A percentile compares a stretch with the other conserved stretches of the same genome.
These are phyloP conservation scores for Luperina testacea DNA, from an alignment of 2,888 invertebrate species.

Conservation along the genomic window DNA sequence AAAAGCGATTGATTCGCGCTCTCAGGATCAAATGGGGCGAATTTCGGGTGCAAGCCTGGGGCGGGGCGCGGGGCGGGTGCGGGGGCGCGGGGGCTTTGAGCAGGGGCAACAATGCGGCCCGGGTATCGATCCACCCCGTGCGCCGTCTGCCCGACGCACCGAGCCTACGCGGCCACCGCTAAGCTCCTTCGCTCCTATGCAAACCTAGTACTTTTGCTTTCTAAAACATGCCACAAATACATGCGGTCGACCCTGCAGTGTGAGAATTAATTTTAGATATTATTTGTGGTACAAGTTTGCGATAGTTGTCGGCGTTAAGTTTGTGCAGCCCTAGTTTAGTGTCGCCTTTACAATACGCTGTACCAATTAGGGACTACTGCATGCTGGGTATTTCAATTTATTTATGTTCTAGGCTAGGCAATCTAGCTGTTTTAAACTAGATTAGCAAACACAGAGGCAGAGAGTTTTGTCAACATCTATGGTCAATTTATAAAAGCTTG, in stretches of 20 bases:
- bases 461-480: not conserved
- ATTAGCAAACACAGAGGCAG: not conserved
- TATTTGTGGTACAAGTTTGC: conserved; percentile 53
- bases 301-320: conserved; percentile 41
- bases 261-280: conserved; percentile 64
- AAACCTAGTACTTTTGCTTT: conserved; percentile 87
- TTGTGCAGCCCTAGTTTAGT: conserved; percentile 43
- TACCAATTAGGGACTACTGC: conserved; percentile 36
- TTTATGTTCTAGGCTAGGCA: conserved; percentile 8
- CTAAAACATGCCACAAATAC: conserved; percentile 72
- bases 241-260: conserved; percentile 62
- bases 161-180: conserved; percentile 77
- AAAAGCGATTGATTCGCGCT: conserved; percentile 87
- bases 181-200: conserved; percentile 80
- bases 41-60: conserved; percentile 83
- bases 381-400: conserved; percentile 18
- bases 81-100: conserved; percentile 68
- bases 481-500: not conserved
- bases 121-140: conserved; percentile 86
- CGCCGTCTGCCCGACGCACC: conserved; percentile 81
- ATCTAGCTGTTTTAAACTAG: conserved; percentile 3
- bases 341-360: conserved; percentile 32
- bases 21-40: conserved; percentile 88
- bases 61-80: conserved; percentile 74
- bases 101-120: conserved; percentile 88